These are phyloP conservation scores for Meliscaeva auricollis DNA, from an alignment of 2,888 invertebrate genomes.

Conservation along the genomic window DNA sequence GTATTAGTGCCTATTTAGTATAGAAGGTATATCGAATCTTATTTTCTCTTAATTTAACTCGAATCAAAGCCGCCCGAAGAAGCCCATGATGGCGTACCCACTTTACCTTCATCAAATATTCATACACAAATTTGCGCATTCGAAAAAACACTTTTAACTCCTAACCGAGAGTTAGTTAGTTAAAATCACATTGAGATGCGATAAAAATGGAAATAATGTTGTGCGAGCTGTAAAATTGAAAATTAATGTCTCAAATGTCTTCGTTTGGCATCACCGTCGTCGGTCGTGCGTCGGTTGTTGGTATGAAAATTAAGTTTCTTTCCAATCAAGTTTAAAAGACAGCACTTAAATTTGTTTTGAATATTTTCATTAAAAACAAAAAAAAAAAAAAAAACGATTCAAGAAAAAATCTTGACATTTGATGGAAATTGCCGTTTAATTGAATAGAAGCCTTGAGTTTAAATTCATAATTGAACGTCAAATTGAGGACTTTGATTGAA, in stretches of 20 bases:
- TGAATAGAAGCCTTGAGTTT: not conserved
- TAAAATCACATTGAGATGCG: conserved; percentile 31
- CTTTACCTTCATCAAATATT: no score
- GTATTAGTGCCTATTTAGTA: no score
- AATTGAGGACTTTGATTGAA: no score
- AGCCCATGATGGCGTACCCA: no score
- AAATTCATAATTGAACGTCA: not conserved
- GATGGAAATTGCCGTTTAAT: conserved; percentile 8
- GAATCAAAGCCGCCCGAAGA: no score
- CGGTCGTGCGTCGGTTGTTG: not conserved
- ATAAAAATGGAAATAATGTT: conserved; percentile 19
- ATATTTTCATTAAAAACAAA: not conserved
- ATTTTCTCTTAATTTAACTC: no score
- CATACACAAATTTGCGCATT: no score
- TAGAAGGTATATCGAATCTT: no score
- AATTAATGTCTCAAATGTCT: conserved; percentile 29
- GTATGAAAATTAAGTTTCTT: conserved; percentile 13
- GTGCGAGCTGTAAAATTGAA: conserved; percentile 52
- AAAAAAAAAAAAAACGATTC: not conserved
- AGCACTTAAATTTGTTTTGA: not conserved
- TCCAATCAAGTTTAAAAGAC: conserved; percentile 13
- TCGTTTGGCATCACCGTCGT: not conserved
- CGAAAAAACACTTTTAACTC: no score
- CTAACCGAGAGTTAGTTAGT: conserved; percentile 10
- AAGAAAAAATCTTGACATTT: not conserved